phyloP scores from a whole-genome alignment of 2,888 invertebrate species.

The Pterostichus madidus region DNA sequence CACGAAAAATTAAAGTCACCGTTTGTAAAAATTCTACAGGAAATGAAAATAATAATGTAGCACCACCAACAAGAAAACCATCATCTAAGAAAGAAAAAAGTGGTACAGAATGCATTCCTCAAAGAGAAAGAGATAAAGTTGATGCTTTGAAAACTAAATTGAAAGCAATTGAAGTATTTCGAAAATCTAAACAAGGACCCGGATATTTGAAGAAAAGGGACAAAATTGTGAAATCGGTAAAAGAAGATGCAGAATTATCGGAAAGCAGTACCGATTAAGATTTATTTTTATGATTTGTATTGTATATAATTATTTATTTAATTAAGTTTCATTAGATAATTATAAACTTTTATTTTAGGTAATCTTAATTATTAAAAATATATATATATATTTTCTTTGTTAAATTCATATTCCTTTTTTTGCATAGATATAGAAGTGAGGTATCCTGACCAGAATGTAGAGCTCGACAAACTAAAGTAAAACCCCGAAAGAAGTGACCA shows the following conservation, averaged over 20 bases:
- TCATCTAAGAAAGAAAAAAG: conserved; percentile 11
- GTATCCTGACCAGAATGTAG: too few species aligned
- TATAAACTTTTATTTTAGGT: not conserved
- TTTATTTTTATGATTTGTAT: conserved; percentile 19
- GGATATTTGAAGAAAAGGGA: conserved; percentile 78
- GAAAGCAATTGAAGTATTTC: conserved; percentile 87
- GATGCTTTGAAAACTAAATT: conserved; percentile 84
- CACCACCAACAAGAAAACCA: conserved; percentile 61
- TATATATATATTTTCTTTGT: too few species aligned
- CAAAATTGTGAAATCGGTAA: conserved; percentile 77
- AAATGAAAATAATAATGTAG: conserved; percentile 51
- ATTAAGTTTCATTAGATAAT: not conserved
- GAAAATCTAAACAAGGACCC: conserved; percentile 83
- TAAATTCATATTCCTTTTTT: too few species aligned
- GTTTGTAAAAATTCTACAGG: conserved; percentile 56
- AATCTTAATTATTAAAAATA: too few species aligned
- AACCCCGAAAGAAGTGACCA: too few species aligned
- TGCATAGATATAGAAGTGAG: too few species aligned
- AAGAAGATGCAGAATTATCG: conserved; percentile 83
- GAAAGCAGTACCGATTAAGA: conserved; percentile 82
- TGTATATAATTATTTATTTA: conserved; percentile 21
- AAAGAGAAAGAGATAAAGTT: conserved; percentile 84
- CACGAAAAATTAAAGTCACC: conserved; percentile 68
- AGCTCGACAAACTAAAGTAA: too few species aligned
- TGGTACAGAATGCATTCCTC: conserved; percentile 84